Conservation (phyloP, 2,797 vertebrate species). For the Ptychobarbus kaznakovi region DNA sequence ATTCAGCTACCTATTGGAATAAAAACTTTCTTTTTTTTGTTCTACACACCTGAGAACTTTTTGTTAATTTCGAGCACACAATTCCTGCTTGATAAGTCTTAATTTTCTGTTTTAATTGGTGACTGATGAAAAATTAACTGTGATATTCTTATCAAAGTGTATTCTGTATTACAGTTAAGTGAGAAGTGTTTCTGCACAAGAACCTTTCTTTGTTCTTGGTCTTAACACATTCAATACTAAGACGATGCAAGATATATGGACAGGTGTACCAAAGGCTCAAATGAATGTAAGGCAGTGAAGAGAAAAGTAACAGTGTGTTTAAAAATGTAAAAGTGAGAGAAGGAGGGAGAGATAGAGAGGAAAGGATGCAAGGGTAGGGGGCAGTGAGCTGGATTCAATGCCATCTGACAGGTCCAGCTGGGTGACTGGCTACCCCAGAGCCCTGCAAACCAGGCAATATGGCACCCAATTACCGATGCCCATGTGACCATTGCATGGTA, state of each 20-base stretch:
- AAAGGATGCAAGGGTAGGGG: constrained; percentile 58
- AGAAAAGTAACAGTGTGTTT: constrained; percentile 64
- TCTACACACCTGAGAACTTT: no score
- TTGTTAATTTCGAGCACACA: no score
- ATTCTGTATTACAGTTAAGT: background rate
- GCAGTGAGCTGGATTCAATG: constrained; percentile 84
- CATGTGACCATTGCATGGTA: constrained; percentile 81
- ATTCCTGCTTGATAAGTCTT: constrained; percentile 14
- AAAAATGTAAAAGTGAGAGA: constrained; percentile 28
- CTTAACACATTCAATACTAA: background rate
- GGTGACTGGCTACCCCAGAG: constrained; percentile 81
- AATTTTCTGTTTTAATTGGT: background rate
- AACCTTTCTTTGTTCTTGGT: constrained; percentile 2
- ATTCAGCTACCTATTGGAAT: no score
- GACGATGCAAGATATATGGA: background rate
- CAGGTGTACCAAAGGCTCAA: constrained; percentile 2
- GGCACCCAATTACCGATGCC: constrained; percentile 85
- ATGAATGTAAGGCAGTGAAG: constrained; percentile 7
- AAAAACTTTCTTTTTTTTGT: no score
- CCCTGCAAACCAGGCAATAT: constrained; percentile 84
- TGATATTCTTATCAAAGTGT: background rate
- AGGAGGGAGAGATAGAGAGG: constrained; percentile 29
- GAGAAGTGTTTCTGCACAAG: background rate
- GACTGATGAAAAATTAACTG: background rate
- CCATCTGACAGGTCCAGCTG: constrained; percentile 86